Conservation (phyloP, 2,113 vertebrate species). For the Phalacrocorax carbo region DNA sequence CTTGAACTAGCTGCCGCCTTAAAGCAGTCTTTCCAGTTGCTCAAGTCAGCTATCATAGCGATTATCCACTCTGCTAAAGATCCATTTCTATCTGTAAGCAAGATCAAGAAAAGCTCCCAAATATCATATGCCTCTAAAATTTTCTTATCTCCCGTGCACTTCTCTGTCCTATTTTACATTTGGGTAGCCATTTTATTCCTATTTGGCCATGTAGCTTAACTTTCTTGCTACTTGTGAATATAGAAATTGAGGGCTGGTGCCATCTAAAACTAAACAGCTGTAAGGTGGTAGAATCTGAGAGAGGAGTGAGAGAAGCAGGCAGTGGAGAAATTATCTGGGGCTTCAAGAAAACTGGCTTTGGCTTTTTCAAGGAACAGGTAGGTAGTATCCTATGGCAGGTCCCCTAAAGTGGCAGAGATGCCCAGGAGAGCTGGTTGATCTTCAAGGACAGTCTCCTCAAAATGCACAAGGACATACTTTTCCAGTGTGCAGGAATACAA, state of each 20-base stretch:
- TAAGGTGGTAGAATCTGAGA: not conserved
- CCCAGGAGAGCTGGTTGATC: not conserved
- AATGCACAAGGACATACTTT: not conserved
- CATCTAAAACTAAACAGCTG: not conserved
- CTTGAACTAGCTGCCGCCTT: not conserved
- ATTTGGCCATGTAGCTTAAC: not conserved
- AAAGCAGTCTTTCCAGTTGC: not conserved
- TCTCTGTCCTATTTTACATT: not conserved
- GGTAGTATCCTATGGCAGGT: not conserved
- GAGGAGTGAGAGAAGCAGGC: not conserved
- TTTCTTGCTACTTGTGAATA: not conserved
- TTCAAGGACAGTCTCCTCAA: not conserved
- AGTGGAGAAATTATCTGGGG: not conserved
- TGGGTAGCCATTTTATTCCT: not conserved
- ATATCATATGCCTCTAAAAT: not conserved
- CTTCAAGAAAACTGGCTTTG: not conserved
- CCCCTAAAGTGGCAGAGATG: not conserved
- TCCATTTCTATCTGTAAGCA: not conserved
- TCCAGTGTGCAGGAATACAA: not conserved
- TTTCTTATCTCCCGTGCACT: not conserved
- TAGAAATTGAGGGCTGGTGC: not conserved
- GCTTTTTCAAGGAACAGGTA: not conserved
- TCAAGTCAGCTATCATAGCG: not conserved
- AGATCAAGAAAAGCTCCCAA: slow-evolving; percentile 13
- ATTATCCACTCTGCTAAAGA: not conserved